Base-by-base conservation (phyloP, 2,888 invertebrate genomes). In the Pammene fasciana region DNA sequence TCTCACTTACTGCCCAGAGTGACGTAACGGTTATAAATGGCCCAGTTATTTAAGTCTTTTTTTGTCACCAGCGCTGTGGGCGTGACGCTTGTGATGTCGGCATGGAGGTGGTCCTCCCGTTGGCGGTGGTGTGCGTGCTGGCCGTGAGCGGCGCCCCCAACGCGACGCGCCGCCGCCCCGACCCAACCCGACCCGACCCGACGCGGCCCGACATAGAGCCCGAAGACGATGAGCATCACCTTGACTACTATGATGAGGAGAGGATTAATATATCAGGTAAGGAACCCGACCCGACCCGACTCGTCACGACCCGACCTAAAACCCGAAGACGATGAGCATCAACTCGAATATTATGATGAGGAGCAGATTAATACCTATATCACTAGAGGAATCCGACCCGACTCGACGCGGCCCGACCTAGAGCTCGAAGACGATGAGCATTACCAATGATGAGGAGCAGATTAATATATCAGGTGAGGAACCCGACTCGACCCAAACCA, bases 161-260 rank as follows among this genome's bases (percentile, higher is more conserved):
- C 86, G 79, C 77, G 76, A 84, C 86, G 72, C 85, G 86, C 72
- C 84, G 86, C 84, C 86, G 86, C 76, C 77, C 78, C 26, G 59
- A 56, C 56, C 16, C 56, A 13, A 41, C 56, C 56, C 50, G 50
- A 74, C 76, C 82, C 70, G 84, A 82, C 72, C 84, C 54, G 54
- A 54, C 82, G 65, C 83, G 45, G 74, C 81, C 41, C 78, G 82
- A 60, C 78, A 84, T 59, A 5, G 83, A 86, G 8, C 90, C 89
- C 61, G 89, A 89, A 46, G 89, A 87, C 45, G 86, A 87, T 48
- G 74, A 75, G 45, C 79, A 75, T 59, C 74, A 74, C 52, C 72
- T 81, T 43, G 89, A 90, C 75, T 92, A 93, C 77, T 94, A 94
- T 72, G 93, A 93, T 78, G 92, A 91, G 68, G 87, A 89, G 66